Conservation (phyloP, 37 sponge, comb jelly and placozoan genomes). For the Halisarca cf. caerulea region DNA sequence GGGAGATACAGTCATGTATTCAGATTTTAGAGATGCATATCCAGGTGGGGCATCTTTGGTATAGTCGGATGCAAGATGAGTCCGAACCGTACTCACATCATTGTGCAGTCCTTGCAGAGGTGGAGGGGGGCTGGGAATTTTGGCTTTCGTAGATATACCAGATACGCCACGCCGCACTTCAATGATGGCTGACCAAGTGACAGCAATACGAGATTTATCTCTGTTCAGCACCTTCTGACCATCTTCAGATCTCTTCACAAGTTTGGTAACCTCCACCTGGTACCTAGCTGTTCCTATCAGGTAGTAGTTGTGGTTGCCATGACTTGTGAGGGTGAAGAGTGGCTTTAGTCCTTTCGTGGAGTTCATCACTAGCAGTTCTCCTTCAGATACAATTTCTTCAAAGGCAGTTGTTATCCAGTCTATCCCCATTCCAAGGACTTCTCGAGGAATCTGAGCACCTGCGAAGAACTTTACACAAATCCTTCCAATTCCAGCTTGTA, state of each 20-base stretch:
- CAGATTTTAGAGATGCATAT: no score
- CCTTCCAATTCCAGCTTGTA: background rate
- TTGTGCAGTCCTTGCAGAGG: no score
- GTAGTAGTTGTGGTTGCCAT: background rate
- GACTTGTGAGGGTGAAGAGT: background rate
- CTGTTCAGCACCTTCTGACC: background rate
- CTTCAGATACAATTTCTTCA: background rate
- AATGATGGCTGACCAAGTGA: background rate
- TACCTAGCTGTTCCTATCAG: constrained; percentile 1
- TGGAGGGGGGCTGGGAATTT: background rate
- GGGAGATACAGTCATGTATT: no score
- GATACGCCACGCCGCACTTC: background rate
- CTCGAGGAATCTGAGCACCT: background rate
- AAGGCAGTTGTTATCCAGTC: background rate
- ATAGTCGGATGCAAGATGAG: no score
- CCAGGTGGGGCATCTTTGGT: no score
- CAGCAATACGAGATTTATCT: constrained; percentile 5
- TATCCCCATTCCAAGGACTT: background rate
- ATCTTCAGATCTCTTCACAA: background rate
- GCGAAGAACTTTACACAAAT: background rate
- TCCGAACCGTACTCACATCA: no score
- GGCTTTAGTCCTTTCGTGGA: background rate
- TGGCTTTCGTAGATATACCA: background rate
- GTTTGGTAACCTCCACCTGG: background rate
- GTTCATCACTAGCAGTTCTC: constrained; percentile 9